Base-by-base conservation (phyloP, 2,113 vertebrate species). In the Atlantisia rogersi region DNA sequence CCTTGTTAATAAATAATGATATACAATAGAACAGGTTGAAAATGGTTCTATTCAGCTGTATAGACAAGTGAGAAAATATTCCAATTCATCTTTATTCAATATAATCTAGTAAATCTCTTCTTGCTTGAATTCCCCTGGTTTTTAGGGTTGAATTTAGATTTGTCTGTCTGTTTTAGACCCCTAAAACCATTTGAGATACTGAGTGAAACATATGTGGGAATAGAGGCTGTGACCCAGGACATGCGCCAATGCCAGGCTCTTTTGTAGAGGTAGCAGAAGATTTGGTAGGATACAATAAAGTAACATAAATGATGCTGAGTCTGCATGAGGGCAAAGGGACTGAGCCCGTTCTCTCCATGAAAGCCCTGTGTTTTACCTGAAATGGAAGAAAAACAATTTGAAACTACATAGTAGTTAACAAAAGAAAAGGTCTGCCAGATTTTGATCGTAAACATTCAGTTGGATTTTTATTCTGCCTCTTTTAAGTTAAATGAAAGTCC, bases 241-340 rank as follows among this genome's bases (percentile, higher is more conserved):
- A 24, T 13, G 12, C 29, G 42, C 16, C 0, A 0, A 85, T 53
- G 9, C 5, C n/a, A 55, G 8, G 5, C 11, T 5, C 9, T 77
- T 82, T 64, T 42, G 55, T 20, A 75, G 24, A 29, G 7, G 9
- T 24, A 75, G 32, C 19, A 19, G n/a, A 53, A 37, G 6, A 9
- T 64, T 15, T 52, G 21, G 18, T 68, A 4, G 7, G n/a, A 32
- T 59, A 74, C 1, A 58, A 37, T 48, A 59, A 53, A 3, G 21
- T 6, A 42, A 32, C 0, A 2, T 21, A 37, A 50, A n/a, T 37
- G 25, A 18, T 65, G 62, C 5, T 31, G 8, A 62, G 4, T 15
- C 58, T 56, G 6, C 35, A 52, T 25, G 25, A 50, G 40, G 10
- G 9, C 17, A 62, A 17, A 14, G 9, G 65, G 39, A 35, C 6